A percentile compares a stretch with the other conserved stretches of the same genome.
Evolutionary conservation across 2,797 vertebrate genomes (phyloP).

Genomic region (Acanthis flammea): DNA sequence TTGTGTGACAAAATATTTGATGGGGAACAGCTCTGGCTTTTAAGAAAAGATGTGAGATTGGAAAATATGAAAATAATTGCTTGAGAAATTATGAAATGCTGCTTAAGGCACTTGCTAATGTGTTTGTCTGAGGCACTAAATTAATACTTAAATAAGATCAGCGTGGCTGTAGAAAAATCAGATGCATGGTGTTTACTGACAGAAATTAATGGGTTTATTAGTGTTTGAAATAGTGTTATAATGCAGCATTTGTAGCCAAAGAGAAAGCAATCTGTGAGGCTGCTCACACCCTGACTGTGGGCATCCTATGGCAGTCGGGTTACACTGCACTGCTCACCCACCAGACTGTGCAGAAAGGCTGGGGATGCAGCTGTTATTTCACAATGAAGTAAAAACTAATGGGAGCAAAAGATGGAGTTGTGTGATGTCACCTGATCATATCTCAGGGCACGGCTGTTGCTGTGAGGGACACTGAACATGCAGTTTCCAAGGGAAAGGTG

Average conservation of each 20-base stretch:
- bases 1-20: conserved; percentile 14
- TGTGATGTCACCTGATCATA: fast-evolving
- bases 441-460: fast-evolving
- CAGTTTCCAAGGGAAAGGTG: fast-evolving
- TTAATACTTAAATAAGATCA: conserved; percentile 53
- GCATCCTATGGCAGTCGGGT: fast-evolving
- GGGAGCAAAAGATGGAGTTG: neutral
- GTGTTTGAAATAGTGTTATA: conserved; percentile 38
- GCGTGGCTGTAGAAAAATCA: conserved; percentile 9
- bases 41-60: conserved; percentile 14
- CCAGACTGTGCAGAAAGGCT: fast-evolving
- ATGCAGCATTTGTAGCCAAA: neutral
- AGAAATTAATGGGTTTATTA: conserved; percentile 50
- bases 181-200: conserved; percentile 34
- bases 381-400: neutral
- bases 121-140: conserved; percentile 47
- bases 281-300: neutral
- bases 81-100: conserved; percentile 57
- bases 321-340: neutral
- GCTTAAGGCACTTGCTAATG: conserved; percentile 55
- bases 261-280: neutral
- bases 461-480: neutral
- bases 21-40: conserved; percentile 25
- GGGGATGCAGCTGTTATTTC: neutral
- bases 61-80: conserved; percentile 67